Conservation (phyloP, 2,888 invertebrate genomes). For the Pollenia amentaria region DNA sequence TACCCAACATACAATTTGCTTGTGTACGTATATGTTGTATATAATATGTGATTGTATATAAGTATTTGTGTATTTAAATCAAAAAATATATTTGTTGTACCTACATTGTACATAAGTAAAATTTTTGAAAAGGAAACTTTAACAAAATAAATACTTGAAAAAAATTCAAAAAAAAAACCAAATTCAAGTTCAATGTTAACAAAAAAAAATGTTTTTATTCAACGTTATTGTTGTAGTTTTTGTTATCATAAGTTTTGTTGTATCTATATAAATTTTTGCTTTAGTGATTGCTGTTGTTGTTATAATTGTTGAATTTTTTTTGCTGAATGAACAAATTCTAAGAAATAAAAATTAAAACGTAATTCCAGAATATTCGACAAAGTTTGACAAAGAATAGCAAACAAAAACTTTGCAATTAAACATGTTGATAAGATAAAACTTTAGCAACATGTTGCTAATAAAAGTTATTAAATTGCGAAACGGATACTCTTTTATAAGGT, state of each 20-base stretch:
- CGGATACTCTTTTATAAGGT: not conserved
- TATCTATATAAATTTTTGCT: slow-evolving; percentile 13
- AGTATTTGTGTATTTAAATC: not conserved
- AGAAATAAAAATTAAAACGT: slow-evolving; percentile 34
- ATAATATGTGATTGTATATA: not conserved
- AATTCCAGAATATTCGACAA: slow-evolving; percentile 33
- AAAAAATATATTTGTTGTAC: not conserved
- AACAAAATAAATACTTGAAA: slow-evolving; percentile 4
- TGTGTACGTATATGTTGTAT: slow-evolving; percentile 2
- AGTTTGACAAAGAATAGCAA: not conserved
- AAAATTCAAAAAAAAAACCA: slow-evolving; percentile 27
- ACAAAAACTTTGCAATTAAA: not conserved
- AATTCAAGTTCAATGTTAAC: slow-evolving; percentile 71
- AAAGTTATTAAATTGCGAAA: not conserved
- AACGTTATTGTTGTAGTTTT: slow-evolving; percentile 33
- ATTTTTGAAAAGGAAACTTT: slow-evolving; percentile 14
- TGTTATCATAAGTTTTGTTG: slow-evolving; percentile 1
- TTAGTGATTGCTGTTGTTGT: slow-evolving; percentile 1
- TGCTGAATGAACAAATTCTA: slow-evolving; percentile 17
- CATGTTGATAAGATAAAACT: not conserved
- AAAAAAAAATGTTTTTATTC: slow-evolving; percentile 20
- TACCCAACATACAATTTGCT: not conserved
- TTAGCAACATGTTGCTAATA: slow-evolving; percentile 6
- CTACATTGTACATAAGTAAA: not conserved
- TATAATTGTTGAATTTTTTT: slow-evolving; percentile 38